Evolutionary conservation across 2,888 invertebrate genomes (phyloP).

Genomic region (Alloplasta piceator): DNA sequence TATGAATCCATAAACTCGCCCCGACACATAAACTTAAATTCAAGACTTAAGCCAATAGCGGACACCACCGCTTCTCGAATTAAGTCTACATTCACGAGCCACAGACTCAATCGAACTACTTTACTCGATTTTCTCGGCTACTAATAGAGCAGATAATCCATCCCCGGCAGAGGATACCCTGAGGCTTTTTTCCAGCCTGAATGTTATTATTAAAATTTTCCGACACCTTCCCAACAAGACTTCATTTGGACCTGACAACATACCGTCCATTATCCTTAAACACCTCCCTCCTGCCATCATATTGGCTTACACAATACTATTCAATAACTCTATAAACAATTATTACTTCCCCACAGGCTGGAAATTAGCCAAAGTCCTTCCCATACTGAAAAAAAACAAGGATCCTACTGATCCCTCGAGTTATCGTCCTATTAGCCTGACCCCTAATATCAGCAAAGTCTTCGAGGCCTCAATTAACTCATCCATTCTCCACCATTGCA

Average conservation of each 20-base stretch:
- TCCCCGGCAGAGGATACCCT: not conserved
- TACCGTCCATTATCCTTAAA: no score
- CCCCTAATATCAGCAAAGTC: not conserved
- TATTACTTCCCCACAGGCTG: not conserved
- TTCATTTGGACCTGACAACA: conserved; percentile 22
- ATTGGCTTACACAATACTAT: not conserved
- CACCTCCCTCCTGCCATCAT: not conserved
- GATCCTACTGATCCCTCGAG: not conserved
- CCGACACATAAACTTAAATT: not conserved
- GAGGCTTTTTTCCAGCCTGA: not conserved
- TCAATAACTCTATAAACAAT: not conserved
- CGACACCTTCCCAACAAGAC: not conserved
- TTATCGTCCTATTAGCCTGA: not conserved
- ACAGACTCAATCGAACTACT: conserved; percentile 7
- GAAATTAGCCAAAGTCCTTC: not conserved
- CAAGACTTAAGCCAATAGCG: not conserved
- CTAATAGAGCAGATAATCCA: conserved; percentile 35
- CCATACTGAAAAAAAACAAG: not conserved
- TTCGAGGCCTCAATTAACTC: not conserved
- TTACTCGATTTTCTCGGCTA: conserved; percentile 28
- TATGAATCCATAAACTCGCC: conserved; percentile 50
- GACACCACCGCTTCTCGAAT: no score
- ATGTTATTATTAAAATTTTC: not conserved
- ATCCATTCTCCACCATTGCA: not conserved
- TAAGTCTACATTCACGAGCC: not conserved